These are phyloP conservation scores for Sapajus apella DNA, from an alignment of 2,113 vertebrate genomes.

Conservation along the genomic window DNA sequence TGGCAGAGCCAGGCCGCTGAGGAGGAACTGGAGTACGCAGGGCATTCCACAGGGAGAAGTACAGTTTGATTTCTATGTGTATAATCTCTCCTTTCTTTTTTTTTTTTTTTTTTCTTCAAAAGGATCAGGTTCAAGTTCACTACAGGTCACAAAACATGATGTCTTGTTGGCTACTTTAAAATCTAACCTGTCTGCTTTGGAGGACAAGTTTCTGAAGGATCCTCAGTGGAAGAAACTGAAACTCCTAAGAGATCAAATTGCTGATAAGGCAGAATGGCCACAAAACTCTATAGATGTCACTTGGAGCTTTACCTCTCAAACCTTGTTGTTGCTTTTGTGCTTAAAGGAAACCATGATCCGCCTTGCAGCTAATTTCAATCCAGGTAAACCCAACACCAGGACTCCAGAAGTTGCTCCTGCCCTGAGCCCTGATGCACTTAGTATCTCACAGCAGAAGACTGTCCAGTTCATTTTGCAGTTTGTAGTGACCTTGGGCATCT, in stretches of 20 bases:
- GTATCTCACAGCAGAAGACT: slow-evolving; percentile 88
- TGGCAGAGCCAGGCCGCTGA: not conserved
- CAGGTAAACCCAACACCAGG: slow-evolving; percentile 47
- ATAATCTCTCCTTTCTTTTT: not conserved
- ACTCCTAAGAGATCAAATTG: slow-evolving; percentile 76
- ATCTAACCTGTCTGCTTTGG: slow-evolving; percentile 83
- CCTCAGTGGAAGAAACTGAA: slow-evolving; percentile 77
- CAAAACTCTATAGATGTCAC: slow-evolving; percentile 78
- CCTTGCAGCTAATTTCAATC: slow-evolving; percentile 82
- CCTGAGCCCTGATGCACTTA: slow-evolving; percentile 91
- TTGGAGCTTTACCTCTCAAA: slow-evolving; percentile 89
- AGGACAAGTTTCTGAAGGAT: slow-evolving; percentile 82
- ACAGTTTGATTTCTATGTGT: not conserved
- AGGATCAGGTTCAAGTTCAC: slow-evolving; percentile 77
- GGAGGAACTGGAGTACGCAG: not conserved
- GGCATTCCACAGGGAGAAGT: not conserved
- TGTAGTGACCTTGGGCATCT: slow-evolving; percentile 90
- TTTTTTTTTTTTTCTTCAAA: slow-evolving; percentile 35
- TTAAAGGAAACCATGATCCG: slow-evolving; percentile 84
- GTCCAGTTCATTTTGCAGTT: slow-evolving; percentile 89
- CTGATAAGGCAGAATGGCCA: slow-evolving; percentile 74
- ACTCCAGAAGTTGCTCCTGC: slow-evolving; percentile 87
- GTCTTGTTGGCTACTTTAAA: slow-evolving; percentile 84
- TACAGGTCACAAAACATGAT: slow-evolving; percentile 79
- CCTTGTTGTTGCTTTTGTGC: slow-evolving; percentile 87